Base-by-base conservation (phyloP, 2,113 vertebrate genomes). In the Grus americana region DNA sequence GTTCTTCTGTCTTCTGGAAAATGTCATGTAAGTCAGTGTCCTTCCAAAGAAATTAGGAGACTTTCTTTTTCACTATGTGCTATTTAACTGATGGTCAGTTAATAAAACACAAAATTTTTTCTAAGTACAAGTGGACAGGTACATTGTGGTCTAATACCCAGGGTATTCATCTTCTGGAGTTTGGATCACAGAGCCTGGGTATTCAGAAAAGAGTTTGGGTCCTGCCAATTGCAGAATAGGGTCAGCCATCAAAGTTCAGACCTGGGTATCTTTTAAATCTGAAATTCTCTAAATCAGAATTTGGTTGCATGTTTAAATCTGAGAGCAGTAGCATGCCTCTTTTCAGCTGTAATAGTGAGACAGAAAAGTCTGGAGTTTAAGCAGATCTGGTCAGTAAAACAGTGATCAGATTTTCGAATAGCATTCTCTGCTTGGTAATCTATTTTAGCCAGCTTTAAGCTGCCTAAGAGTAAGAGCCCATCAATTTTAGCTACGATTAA, bases 381-480 rank as follows among this genome's bases (percentile, higher is more conserved):
- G 38, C 5, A 67, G n/a, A 81, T 62, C 71, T 71, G 42, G 15
- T 67, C 86, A 79, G 61, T 91, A 86, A 91, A 95, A 65, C 12
- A 10, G 50, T 19, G 52, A 90, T 71, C 52, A 71, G 57, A 71
- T 89, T 93, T 95, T 92, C 0, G 0, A 81, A 84, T 42, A 75
- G 62, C 24, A 36, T 93, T 74, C 50, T 92, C 86, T 88, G 50
- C 59, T 86, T 92, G 38, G 27, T 75, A 68, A 96, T 88, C 65
- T 86, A 68, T 91, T 95, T 92, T 75, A 92, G 67, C 52, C 36
- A 93, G 52, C 52, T 93, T 90, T 94, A 92, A 81, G 27, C 47
- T 95, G 76, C 72, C 88, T 84, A 84, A 81, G 92, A 94, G 58
- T 66, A 93, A 86, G 17, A 96, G 23, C 34, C 46, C 57, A 74